Conservation (phyloP, 2,113 vertebrate species). For the Fregata magnificens region DNA sequence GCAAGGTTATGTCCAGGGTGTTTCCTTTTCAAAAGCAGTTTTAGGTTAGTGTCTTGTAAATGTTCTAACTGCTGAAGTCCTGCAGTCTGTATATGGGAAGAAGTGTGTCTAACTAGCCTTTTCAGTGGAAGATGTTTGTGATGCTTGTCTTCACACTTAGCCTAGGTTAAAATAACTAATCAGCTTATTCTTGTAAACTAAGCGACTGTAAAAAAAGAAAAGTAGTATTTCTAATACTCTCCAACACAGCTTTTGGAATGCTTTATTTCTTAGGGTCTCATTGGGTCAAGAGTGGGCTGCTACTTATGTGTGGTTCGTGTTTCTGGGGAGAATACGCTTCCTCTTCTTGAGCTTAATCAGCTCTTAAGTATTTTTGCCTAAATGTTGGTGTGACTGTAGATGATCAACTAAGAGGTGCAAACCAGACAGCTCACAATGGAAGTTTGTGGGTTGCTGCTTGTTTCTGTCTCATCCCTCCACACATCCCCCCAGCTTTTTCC, state of each 20-base stretch:
- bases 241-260: not conserved
- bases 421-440: not conserved
- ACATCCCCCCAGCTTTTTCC: not conserved
- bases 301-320: fast-evolving
- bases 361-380: not conserved
- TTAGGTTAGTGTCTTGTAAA: not conserved
- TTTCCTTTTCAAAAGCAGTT: not conserved
- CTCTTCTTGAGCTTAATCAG: not conserved
- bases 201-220: not conserved
- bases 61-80: not conserved
- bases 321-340: not conserved
- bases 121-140: not conserved
- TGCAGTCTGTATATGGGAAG: not conserved
- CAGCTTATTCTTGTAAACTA: not conserved
- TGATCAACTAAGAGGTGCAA: not conserved
- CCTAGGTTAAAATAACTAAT: not conserved
- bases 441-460: not conserved
- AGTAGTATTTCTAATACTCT: not conserved
- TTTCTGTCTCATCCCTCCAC: not conserved
- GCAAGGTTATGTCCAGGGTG: not conserved
- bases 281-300: not conserved
- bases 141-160: not conserved
- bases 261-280: not conserved
- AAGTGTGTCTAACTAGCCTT: not conserved
- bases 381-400: not conserved